Evolutionary conservation across 2,888 invertebrate genomes (phyloP), one percentile per base, ranked within the genome.

Genomic region (Tortrix viridana): DNA sequence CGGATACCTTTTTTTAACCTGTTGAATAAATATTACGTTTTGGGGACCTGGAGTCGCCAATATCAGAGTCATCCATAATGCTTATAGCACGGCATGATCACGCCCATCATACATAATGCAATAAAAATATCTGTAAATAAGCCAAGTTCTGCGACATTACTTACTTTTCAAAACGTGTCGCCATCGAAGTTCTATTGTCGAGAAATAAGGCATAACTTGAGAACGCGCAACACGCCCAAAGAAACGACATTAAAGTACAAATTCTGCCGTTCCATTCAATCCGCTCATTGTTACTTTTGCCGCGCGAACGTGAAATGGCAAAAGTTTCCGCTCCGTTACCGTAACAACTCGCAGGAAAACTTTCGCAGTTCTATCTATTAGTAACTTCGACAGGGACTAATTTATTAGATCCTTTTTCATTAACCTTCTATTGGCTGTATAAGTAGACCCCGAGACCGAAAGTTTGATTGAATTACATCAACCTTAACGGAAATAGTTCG

Each of bases 191-290:
- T 43, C 44, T 41, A 43, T 37, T 32, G 32, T 50, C 23, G 38
- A 23, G 32, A 44, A 56, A 62, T 56, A 46, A 62, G 44, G 49
- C 56, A 57, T 62, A 56, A 50, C 62, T 52, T 44, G 44, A 19
- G 41, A 41, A 58, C 52, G 47, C 57, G 47, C 53, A 58, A 58
- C 57, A 63, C 63, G 63, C 58, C 26, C 52, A 41, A 58, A 63
- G 67, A 67, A 68, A 64, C 68, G 69, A 63, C 69, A 68, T 58
- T 63, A 63, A 58, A 53, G 64, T 57, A 67, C 67, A 47, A 71
- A 71, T 66, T 74, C 66, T 65, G 66, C 67, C 69, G 60, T 74
- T 77, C 72, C 71, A 74, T 77, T 80, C 73, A 77, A 74, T 69
- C 56, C 57, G 20, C 63, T 26, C 63, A 63, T 63, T 63, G 63